phyloP scores from a whole-genome alignment of 2,888 invertebrate genomes.

The Phengaris alcon region DNA sequence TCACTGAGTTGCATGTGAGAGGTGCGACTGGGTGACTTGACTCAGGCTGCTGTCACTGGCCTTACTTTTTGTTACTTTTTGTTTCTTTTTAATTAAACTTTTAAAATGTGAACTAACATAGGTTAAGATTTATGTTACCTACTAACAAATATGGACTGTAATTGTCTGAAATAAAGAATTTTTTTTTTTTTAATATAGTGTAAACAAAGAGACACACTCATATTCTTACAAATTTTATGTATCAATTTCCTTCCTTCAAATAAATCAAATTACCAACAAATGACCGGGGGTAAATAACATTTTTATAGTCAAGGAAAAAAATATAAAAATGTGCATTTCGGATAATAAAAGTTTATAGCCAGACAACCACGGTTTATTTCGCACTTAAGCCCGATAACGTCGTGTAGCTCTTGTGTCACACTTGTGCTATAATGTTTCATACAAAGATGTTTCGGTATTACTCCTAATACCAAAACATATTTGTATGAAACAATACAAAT shows the following conservation, averaged over 20 bases:
- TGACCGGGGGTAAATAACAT: slow-evolving; percentile 14
- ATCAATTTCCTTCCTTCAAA: slow-evolving; percentile 7
- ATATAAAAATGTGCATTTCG: slow-evolving; percentile 18
- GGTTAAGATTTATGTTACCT: too few species aligned
- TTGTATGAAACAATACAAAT: too few species aligned
- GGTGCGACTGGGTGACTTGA: too few species aligned
- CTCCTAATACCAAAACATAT: too few species aligned
- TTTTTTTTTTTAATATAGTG: too few species aligned
- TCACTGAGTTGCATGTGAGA: too few species aligned
- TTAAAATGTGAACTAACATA: too few species aligned
- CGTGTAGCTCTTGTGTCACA: neutral
- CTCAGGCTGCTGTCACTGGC: too few species aligned
- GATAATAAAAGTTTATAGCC: slow-evolving; percentile 19
- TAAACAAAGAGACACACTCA: neutral
- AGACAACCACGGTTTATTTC: slow-evolving; percentile 16
- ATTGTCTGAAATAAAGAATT: too few species aligned
- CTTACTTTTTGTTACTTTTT: too few species aligned
- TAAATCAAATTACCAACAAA: slow-evolving; percentile 23
- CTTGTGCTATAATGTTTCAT: neutral
- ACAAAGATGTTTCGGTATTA: neutral
- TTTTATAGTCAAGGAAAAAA: slow-evolving; percentile 19
- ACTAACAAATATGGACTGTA: too few species aligned
- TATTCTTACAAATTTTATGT: neutral
- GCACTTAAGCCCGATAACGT: slow-evolving; percentile 12
- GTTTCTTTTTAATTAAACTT: too few species aligned